These are phyloP conservation scores for Myiothlypis coronata DNA, from an alignment of 2,797 vertebrate genomes.

Conservation along the genomic window DNA sequence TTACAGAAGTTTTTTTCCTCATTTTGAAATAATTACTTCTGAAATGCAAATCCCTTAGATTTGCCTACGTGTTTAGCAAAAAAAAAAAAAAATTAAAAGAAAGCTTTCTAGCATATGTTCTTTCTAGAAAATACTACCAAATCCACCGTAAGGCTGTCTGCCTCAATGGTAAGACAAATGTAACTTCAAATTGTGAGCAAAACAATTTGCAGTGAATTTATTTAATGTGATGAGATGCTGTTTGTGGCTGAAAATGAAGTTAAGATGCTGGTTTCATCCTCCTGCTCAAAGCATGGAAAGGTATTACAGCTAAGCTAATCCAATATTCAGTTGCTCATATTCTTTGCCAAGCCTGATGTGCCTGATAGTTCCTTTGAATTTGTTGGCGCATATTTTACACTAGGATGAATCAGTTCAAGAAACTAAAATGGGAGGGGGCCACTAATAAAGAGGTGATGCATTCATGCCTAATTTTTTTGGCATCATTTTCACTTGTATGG, in stretches of 20 bases:
- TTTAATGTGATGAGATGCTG: neutral
- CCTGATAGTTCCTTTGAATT: neutral
- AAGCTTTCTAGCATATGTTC: neutral
- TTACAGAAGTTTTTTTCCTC: constrained; percentile 1
- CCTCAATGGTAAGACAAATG: neutral
- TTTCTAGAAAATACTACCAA: neutral
- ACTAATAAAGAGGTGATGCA: neutral
- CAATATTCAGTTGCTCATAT: neutral
- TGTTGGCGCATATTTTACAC: neutral
- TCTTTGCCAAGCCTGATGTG: neutral
- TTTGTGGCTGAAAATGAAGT: neutral
- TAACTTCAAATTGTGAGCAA: neutral
- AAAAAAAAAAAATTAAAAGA: neutral
- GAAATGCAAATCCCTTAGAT: constrained; percentile 17
- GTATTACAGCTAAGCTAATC: neutral
- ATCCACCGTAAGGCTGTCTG: neutral
- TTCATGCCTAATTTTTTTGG: neutral
- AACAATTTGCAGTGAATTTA: neutral
- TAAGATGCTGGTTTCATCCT: neutral
- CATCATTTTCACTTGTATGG: neutral
- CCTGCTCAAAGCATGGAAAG: neutral
- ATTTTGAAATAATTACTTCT: constrained; percentile 20
- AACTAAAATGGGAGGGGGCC: neutral
- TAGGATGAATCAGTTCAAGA: neutral
- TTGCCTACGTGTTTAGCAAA: neutral